Conservation (phyloP, 2,113 vertebrate species). For the Andinoacara biseriatus region DNA sequence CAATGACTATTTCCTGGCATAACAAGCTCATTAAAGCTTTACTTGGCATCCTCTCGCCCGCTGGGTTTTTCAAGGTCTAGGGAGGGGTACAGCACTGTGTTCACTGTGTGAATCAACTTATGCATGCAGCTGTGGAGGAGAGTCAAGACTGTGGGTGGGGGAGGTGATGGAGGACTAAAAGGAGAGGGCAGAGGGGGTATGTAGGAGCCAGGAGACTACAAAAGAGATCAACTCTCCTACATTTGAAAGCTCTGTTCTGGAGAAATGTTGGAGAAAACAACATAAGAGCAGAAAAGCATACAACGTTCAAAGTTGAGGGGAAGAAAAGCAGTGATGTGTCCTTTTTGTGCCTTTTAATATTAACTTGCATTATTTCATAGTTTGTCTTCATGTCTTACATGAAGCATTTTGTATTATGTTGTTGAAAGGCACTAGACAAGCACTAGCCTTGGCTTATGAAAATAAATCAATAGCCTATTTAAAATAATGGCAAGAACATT, state of each 20-base stretch:
- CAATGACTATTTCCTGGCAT: background rate
- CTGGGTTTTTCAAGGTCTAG: background rate
- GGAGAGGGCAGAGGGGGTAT: constrained; percentile 6
- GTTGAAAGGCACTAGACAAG: background rate
- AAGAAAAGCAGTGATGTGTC: background rate
- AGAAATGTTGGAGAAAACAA: constrained; percentile 4
- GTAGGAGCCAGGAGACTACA: constrained; percentile 19
- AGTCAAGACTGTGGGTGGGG: constrained; percentile 20
- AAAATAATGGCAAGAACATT: background rate
- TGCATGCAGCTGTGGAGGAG: constrained; percentile 39
- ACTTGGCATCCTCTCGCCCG: background rate
- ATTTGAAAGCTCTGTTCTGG: constrained; percentile 21
- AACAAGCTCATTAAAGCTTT: constrained; percentile 32
- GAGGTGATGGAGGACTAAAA: constrained; percentile 4
- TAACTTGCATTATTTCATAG: background rate
- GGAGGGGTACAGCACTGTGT: background rate
- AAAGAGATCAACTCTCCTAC: constrained; percentile 19
- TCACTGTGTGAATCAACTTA: constrained; percentile 11
- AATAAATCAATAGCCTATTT: background rate
- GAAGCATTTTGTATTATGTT: background rate
- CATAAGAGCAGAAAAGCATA: background rate
- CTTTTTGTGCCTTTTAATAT: background rate
- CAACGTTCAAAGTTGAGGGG: background rate
- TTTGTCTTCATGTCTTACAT: background rate
- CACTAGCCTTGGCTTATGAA: background rate